phyloP scores from a whole-genome alignment of 2,797 vertebrate species.

The Myotis planiceps region DNA sequence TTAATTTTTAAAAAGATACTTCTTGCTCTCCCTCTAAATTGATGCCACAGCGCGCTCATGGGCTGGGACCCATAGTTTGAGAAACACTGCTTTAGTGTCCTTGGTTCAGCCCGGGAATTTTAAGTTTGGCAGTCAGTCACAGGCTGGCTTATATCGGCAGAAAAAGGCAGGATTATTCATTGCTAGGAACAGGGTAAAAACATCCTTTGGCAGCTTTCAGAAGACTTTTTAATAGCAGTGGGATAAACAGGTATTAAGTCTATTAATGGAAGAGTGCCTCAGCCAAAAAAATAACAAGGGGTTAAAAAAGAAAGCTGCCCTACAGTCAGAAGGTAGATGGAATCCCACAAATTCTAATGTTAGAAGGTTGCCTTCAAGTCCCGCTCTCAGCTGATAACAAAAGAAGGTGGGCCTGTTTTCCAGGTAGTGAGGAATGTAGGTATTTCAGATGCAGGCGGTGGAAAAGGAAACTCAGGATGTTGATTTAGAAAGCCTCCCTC shows the following conservation, averaged over 20 bases:
- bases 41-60: slow-evolving; percentile 1
- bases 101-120: slow-evolving; percentile 72
- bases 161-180: slow-evolving; percentile 52
- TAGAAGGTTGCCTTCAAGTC: background rate
- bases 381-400: background rate
- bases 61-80: slow-evolving; percentile 4
- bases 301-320: slow-evolving; percentile 33
- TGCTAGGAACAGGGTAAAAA: slow-evolving; percentile 61
- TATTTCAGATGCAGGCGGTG: background rate
- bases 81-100: slow-evolving; percentile 71
- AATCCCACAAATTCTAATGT: background rate
- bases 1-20: background rate
- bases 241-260: slow-evolving; percentile 72
- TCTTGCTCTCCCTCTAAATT: background rate
- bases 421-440: background rate
- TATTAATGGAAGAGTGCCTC: slow-evolving; percentile 46
- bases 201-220: slow-evolving; percentile 69
- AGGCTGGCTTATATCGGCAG: slow-evolving; percentile 49
- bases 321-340: background rate
- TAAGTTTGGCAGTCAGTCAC: slow-evolving; percentile 73
- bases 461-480: background rate
- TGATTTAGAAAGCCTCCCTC: background rate
- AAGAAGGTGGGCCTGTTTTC: background rate
- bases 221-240: slow-evolving; percentile 44
- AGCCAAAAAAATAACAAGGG: background rate